Conservation (phyloP, 2,797 vertebrate genomes). For the Glyptemys insculpta region DNA sequence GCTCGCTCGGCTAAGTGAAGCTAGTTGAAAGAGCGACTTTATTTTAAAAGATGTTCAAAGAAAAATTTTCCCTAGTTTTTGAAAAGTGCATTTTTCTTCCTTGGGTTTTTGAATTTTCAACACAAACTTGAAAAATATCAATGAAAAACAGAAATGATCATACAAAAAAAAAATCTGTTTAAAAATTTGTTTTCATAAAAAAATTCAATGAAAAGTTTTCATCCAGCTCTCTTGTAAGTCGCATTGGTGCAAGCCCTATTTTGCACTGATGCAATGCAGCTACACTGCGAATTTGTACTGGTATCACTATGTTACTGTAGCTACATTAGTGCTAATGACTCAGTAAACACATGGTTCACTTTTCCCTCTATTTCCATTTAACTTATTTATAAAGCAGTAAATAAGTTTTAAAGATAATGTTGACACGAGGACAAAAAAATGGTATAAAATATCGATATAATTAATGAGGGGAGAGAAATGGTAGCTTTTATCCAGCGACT, state of each 20-base stretch:
- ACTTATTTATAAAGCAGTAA: not conserved
- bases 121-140: not conserved
- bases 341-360: not conserved
- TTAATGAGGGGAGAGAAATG: not conserved
- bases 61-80: not conserved
- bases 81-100: not conserved
- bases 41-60: not conserved
- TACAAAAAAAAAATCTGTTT: not conserved
- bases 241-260: not conserved
- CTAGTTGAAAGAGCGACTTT: not conserved
- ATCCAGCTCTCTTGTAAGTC: no score
- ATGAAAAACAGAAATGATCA: not conserved
- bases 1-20: not conserved
- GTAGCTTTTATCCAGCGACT: not conserved
- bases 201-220: not conserved
- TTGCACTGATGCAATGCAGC: not conserved
- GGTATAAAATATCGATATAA: not conserved
- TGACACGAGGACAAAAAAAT: not conserved
- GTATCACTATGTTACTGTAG: not conserved
- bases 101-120: not conserved
- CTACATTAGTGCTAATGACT: not conserved
- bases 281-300: not conserved
- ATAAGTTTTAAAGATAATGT: not conserved
- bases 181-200: not conserved
- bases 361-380: not conserved